A percentile compares a stretch with the other conserved stretches of the same genome.
phyloP scores from a whole-genome alignment of 2,113 vertebrate species.

The Corydoras sp. region DNA sequence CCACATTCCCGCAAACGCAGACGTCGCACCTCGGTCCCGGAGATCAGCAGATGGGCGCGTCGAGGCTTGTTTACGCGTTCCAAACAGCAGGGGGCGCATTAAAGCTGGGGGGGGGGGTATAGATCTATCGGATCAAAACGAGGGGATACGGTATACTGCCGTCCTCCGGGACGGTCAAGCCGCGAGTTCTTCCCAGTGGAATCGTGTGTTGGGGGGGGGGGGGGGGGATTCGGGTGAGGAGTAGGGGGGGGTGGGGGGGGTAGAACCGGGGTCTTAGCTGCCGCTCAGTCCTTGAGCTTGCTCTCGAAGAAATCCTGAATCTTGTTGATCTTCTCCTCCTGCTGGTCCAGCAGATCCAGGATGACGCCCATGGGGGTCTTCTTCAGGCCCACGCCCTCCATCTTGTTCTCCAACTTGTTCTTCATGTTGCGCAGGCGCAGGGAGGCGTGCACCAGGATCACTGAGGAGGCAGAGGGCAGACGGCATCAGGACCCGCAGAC shows the following conservation, averaged over 20 bases:
- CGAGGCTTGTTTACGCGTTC: too few species aligned
- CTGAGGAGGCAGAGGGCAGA: conserved; percentile 52
- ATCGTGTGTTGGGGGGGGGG: not conserved
- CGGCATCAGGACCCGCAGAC: not conserved
- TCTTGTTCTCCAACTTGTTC: conserved; percentile 94
- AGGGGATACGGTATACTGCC: not conserved
- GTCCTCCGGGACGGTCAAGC: not conserved
- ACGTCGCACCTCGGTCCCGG: too few species aligned
- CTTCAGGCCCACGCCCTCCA: conserved; percentile 88
- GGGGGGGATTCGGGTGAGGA: too few species aligned
- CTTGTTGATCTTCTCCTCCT: conserved; percentile 86
- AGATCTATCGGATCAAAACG: not conserved
- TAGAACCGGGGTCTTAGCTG: conserved; percentile 29
- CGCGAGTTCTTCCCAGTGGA: too few species aligned
- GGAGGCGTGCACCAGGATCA: conserved; percentile 90
- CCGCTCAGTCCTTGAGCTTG: conserved; percentile 81
- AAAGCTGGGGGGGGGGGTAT: not conserved
- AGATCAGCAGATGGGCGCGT: too few species aligned
- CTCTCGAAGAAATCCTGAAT: conserved; percentile 80
- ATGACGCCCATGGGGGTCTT: conserved; percentile 92
- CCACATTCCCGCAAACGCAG: too few species aligned
- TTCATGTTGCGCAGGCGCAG: conserved; percentile 89
- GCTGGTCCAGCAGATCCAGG: conserved; percentile 89
- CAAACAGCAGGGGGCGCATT: not conserved
- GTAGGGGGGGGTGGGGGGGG: not conserved